These are phyloP conservation scores for Macrochelys suwanniensis DNA, from an alignment of 2,797 vertebrate genomes.

Conservation along the genomic window DNA sequence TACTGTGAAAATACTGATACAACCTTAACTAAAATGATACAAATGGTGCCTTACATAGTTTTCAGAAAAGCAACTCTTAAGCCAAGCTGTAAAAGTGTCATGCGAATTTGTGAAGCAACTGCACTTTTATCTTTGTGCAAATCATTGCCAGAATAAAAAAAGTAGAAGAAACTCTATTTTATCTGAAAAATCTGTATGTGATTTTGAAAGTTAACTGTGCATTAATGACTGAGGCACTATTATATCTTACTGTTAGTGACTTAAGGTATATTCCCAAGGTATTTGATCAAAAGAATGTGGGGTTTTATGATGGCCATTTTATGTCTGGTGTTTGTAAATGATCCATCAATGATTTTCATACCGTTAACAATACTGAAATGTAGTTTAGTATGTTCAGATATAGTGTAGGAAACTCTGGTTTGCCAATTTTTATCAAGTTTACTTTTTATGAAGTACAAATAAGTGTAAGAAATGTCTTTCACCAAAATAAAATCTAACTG, in stretches of 20 bases:
- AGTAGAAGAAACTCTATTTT: constrained; percentile 5
- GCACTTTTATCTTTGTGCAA: constrained; percentile 10
- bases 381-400: constrained; percentile 68
- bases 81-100: neutral
- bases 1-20: neutral
- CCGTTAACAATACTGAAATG: constrained; percentile 57
- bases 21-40: neutral
- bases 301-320: constrained; percentile 69
- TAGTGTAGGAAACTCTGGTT: constrained; percentile 46
- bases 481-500: constrained; percentile 11
- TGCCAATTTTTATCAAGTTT: constrained; percentile 1
- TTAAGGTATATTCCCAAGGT: constrained; percentile 65
- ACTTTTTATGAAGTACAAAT: constrained; percentile 65
- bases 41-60: neutral
- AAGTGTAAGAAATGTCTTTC: constrained; percentile 36
- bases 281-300: constrained; percentile 72
- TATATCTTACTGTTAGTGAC: constrained; percentile 64
- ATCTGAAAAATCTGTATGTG: constrained; percentile 68
- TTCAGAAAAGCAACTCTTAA: constrained; percentile 9
- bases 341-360: constrained; percentile 44
- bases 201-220: constrained; percentile 60
- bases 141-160: neutral
- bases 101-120: constrained; percentile 9
- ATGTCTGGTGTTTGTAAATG: constrained; percentile 46
- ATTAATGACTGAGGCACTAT: constrained; percentile 58